phyloP scores from a whole-genome alignment of 2,113 vertebrate genomes.

The Apteryx owenii region DNA sequence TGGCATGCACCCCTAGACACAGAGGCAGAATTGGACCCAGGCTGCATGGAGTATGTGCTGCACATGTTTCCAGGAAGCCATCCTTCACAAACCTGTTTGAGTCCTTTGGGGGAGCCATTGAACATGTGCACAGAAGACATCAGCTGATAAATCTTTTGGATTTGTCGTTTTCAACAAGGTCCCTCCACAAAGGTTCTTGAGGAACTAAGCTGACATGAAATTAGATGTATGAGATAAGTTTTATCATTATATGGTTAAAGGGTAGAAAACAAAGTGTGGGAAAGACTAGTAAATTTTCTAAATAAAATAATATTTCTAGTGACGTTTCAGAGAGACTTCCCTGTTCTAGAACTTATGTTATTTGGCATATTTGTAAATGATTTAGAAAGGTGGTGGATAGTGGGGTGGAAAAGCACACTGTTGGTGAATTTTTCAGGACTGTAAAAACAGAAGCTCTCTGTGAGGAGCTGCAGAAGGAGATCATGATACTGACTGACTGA shows the following conservation, averaged over 20 bases:
- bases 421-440: not conserved
- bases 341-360: not conserved
- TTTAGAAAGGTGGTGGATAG: not conserved
- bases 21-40: accelerated
- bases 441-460: not conserved
- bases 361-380: not conserved
- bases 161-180: not conserved
- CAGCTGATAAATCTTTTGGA: not conserved
- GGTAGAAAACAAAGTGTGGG: not conserved
- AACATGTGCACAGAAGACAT: not conserved
- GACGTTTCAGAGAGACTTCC: not conserved
- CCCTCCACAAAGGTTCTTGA: not conserved
- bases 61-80: not conserved
- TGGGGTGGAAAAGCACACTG: not conserved
- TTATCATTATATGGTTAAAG: not conserved
- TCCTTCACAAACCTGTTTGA: not conserved
- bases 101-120: not conserved
- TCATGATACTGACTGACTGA: not conserved
- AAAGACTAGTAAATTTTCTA: not conserved
- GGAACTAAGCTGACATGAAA: not conserved
- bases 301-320: not conserved
- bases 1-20: not conserved
- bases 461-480: not conserved
- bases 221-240: not conserved
- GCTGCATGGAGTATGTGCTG: not conserved